phyloP scores from a whole-genome alignment of 2,888 invertebrate species.

The Catocala nupta region DNA sequence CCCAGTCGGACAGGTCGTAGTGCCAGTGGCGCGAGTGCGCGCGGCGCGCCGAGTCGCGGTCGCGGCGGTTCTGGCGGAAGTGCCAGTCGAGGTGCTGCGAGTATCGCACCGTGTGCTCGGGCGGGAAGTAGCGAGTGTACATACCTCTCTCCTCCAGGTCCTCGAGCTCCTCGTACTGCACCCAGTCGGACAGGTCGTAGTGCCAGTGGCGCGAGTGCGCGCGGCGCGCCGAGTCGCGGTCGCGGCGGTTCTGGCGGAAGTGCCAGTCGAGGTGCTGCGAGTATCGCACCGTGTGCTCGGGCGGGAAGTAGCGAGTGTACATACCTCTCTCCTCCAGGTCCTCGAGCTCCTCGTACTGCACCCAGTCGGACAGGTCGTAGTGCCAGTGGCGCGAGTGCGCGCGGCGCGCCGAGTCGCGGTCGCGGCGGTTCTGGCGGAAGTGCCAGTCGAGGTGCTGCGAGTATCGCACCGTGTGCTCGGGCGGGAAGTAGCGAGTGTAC shows the following conservation, averaged over 20 bases:
- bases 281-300: slow-evolving; percentile 95
- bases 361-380: slow-evolving; percentile 96
- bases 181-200: slow-evolving; percentile 96
- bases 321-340: slow-evolving; percentile 95
- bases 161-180: slow-evolving; percentile 97
- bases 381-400: slow-evolving; percentile 96
- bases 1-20: slow-evolving; percentile 96
- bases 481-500: slow-evolving; percentile 77
- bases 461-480: slow-evolving; percentile 95
- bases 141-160: slow-evolving; percentile 95
- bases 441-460: slow-evolving; percentile 99
- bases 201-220: slow-evolving; percentile 96
- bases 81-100: not conserved
- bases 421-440: slow-evolving; percentile 96
- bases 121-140: not conserved
- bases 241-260: slow-evolving; percentile 96
- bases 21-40: slow-evolving; percentile 96
- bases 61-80: slow-evolving; percentile 83
- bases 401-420: slow-evolving; percentile 94
- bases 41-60: slow-evolving; percentile 94
- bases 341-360: slow-evolving; percentile 97
- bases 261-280: slow-evolving; percentile 99
- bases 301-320: slow-evolving; percentile 77
- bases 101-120: slow-evolving; percentile 25
- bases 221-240: slow-evolving; percentile 94